Conservation (phyloP, 2,113 vertebrate genomes). For the Octodon degus region DNA sequence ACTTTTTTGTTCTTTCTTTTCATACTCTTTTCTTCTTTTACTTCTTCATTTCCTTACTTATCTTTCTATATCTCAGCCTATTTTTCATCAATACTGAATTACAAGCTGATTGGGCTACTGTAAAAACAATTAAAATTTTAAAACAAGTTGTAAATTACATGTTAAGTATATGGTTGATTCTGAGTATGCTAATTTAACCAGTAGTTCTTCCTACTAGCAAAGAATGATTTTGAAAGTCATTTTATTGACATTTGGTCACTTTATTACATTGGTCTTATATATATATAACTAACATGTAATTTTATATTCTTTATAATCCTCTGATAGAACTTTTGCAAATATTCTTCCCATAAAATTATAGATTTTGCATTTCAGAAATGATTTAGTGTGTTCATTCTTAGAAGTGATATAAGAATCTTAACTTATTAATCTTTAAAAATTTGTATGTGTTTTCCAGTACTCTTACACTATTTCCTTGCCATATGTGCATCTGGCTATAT, state of each 20-base stretch:
- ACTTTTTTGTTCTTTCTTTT: background rate
- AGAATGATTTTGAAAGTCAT: background rate
- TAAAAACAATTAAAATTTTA: background rate
- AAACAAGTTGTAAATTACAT: background rate
- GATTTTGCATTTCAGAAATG: conserved; percentile 18
- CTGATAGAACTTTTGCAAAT: background rate
- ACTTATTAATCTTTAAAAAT: background rate
- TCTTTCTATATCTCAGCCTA: background rate
- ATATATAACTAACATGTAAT: background rate
- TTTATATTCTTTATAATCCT: background rate
- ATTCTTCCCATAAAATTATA: background rate
- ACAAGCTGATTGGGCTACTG: background rate
- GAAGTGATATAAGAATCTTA: background rate
- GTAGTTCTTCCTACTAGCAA: background rate
- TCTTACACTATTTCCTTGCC: background rate
- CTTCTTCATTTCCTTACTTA: background rate
- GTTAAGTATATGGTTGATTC: background rate
- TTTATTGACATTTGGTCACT: background rate
- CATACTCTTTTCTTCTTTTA: background rate
- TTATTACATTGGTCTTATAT: background rate
- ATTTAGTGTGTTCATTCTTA: background rate
- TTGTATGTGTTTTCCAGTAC: background rate
- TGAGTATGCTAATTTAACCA: background rate
- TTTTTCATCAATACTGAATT: background rate
- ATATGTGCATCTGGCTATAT: background rate